Evolutionary conservation across 2,113 vertebrate genomes (phyloP).

Genomic region (Periophthalmodon schlosseri): DNA sequence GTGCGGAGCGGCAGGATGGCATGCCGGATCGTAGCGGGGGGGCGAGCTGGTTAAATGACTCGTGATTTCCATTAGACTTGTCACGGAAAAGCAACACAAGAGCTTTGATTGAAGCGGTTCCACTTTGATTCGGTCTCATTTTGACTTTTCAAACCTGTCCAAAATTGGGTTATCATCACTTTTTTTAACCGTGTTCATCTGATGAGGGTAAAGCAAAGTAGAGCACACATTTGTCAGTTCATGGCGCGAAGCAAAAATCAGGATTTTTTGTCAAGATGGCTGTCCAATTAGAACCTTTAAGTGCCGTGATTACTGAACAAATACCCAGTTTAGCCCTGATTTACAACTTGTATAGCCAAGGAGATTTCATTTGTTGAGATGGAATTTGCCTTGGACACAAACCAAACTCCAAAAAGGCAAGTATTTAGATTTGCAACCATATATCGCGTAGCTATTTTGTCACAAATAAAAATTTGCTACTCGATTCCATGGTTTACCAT

Average conservation of each 20-base stretch:
- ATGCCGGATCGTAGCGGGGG: constrained; percentile 26
- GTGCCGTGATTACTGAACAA: not conserved
- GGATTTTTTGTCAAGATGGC: not conserved
- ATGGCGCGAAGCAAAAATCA: not conserved
- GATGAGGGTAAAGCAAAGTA: not conserved
- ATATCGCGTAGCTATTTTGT: too few relatives aligned
- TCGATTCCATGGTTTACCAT: too few relatives aligned
- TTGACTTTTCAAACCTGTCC: constrained; percentile 5
- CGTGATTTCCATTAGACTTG: constrained; percentile 39
- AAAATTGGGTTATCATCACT: not conserved
- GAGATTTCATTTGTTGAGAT: not conserved
- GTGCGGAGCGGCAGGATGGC: constrained; percentile 26
- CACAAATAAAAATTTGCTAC: too few relatives aligned
- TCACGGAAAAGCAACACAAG: constrained; percentile 26
- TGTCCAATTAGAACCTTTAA: not conserved
- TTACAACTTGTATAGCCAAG: not conserved
- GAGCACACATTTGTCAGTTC: not conserved
- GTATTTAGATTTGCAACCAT: too few relatives aligned
- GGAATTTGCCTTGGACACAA: not conserved
- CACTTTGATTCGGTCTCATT: constrained; percentile 2
- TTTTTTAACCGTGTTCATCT: not conserved
- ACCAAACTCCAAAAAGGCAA: not conserved
- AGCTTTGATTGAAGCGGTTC: constrained; percentile 29
- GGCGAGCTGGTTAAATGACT: constrained; percentile 24
- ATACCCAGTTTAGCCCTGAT: not conserved